These are phyloP conservation scores for Arenicola marina DNA, from an alignment of 2,888 invertebrate species.

Conservation along the genomic window DNA sequence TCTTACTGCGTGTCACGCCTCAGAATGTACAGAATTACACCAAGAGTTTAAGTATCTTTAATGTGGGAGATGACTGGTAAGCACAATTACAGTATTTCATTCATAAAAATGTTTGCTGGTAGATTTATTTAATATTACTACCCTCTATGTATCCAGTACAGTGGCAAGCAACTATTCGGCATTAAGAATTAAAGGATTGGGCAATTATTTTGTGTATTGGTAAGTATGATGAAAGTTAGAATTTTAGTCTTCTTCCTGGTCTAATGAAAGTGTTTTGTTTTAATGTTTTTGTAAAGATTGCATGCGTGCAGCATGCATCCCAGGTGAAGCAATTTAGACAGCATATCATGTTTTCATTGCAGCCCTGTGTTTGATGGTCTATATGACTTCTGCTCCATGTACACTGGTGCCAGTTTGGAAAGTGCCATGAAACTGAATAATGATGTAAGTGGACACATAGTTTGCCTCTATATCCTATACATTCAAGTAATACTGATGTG, in stretches of 20 bases:
- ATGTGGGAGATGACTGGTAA: conserved; percentile 94
- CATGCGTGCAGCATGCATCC: background rate
- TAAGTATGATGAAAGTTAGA: too few relatives aligned
- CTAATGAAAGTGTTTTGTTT: background rate
- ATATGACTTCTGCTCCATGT: conserved; percentile 96
- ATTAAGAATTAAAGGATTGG: too few relatives aligned
- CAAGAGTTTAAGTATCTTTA: conserved; percentile 90
- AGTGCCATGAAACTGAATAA: conserved; percentile 96
- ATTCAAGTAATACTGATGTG: too few relatives aligned
- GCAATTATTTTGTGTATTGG: too few relatives aligned
- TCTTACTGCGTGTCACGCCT: conserved; percentile 89
- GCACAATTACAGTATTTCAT: too few relatives aligned
- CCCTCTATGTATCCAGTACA: too few relatives aligned
- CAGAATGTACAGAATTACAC: conserved; percentile 92
- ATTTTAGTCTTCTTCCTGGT: too few relatives aligned
- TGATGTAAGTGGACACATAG: conserved; percentile 63
- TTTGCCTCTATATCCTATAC: background rate
- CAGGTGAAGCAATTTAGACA: too few relatives aligned
- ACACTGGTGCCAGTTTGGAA: conserved; percentile 96
- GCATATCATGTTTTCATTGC: conserved; percentile 37
- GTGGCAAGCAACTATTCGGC: too few relatives aligned
- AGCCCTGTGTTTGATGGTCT: conserved; percentile 80
- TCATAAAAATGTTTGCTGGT: too few relatives aligned
- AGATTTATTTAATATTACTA: too few relatives aligned
- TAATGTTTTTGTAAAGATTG: background rate